Evolutionary conservation across 2,888 invertebrate species (phyloP), one percentile per base, ranked within the genome.

Genomic region (Eurytoma californica): DNA sequence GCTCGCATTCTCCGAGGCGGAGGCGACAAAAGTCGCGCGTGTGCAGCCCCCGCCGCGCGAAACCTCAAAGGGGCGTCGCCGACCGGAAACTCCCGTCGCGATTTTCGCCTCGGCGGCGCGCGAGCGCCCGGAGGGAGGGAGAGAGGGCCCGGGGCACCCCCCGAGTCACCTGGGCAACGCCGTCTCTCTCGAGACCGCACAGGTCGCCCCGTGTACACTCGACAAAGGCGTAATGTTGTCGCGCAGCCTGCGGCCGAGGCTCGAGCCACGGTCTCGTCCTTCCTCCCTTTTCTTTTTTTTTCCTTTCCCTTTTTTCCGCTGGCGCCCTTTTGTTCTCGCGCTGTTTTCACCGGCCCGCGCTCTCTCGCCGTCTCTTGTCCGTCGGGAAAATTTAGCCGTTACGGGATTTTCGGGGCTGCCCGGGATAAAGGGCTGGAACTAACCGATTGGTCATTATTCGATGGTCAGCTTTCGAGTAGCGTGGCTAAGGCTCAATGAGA

Each of bases 1-100:
- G 24, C 30, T 55, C 30, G 28, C 55, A 28, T 47, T 65, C 47
- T 47, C 3, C 2, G 28, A 47, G 2, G n/a, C 30, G 53, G 16
- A 24, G n/a, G 55, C 57, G 66, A 16, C 57, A 57, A 53, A 55
- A 67, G 78, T 78, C 78, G 72, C 72, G 63, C 39, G 65, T n/a
- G 16, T 67, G 78, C 72, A 47, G 49, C 28, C 20, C 39, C 61
- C 28, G 58, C 66, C 57, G 12, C 55, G 67, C 69, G 30, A 66
- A 78, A 65, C 77, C 66, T 78, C 78, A 78, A 78, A 78, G 73
- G 30, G 68, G 16, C 66, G 70, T 72, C 78, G 72, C 68, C 72
- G 72, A 53, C 47, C 68, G 24, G 61, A 49, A 18, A 66, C 58
- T 68, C 66, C 39, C 68, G 49, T 47, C 18, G 53, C 58, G 39